A percentile compares a stretch with the other conserved stretches of the same genome.
These are phyloP conservation scores for Drosophila grimshawi DNA, from an alignment of 1,140 invertebrate species.

Conservation along the genomic window DNA sequence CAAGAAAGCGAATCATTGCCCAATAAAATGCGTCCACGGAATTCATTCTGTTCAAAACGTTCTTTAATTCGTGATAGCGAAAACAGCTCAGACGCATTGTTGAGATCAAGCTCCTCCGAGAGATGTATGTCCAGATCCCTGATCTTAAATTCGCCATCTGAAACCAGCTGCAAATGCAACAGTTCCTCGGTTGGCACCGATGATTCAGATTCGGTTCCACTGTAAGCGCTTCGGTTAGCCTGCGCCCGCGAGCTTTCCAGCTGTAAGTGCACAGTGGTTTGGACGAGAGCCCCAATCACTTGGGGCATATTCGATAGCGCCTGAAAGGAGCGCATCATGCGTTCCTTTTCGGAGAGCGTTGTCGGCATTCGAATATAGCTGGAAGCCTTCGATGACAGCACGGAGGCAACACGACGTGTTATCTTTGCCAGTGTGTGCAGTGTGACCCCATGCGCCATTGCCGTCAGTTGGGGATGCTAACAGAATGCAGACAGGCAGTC, in stretches of 20 bases:
- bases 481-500: background rate
- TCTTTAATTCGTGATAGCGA: constrained; percentile 65
- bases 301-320: constrained; percentile 70
- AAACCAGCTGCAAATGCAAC: constrained; percentile 67
- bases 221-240: background rate
- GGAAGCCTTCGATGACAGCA: constrained; percentile 69
- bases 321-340: constrained; percentile 68
- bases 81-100: constrained; percentile 58
- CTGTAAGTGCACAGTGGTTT: constrained; percentile 53
- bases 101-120: constrained; percentile 42
- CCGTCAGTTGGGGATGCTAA: constrained; percentile 69
- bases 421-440: constrained; percentile 69
- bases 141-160: constrained; percentile 69
- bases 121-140: constrained; percentile 69
- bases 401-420: constrained; percentile 66
- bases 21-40: constrained; percentile 71
- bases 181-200: constrained; percentile 40
- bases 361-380: constrained; percentile 76
- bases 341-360: constrained; percentile 71
- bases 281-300: constrained; percentile 67
- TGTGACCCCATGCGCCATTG: constrained; percentile 63
- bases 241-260: constrained; percentile 17
- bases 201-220: background rate
- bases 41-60: constrained; percentile 77
- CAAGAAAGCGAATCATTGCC: constrained; percentile 61